Conservation (phyloP, 1,140 invertebrate species). For the Aphelenchoides besseyi region DNA sequence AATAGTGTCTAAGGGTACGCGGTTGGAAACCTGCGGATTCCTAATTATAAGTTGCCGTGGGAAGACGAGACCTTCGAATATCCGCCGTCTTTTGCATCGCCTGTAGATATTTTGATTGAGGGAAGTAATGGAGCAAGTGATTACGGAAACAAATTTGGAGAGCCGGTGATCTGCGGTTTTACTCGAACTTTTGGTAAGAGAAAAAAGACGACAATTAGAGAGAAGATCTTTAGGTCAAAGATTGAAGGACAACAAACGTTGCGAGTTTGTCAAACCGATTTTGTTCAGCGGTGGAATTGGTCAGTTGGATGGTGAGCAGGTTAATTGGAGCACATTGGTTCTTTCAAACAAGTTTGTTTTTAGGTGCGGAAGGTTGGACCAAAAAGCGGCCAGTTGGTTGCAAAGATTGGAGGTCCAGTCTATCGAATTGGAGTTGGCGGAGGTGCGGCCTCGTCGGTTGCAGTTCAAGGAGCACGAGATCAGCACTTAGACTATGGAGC, state of each 20-base stretch:
- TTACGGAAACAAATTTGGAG: conserved; percentile 97
- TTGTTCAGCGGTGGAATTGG: conserved; percentile 97
- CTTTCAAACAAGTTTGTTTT: background rate
- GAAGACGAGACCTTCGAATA: conserved; percentile 75
- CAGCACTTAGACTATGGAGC: conserved; percentile 86
- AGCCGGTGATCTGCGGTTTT: conserved; percentile 87
- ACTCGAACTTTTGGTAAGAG: conserved; percentile 83
- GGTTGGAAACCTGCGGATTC: conserved; percentile 84
- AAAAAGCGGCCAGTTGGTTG: conserved; percentile 67
- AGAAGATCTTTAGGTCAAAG: conserved; percentile 11
- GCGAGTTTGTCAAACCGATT: conserved; percentile 95
- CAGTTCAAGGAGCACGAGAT: conserved; percentile 74
- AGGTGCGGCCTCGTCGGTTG: conserved; percentile 89
- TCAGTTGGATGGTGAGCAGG: conserved; percentile 71
- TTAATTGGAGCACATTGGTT: background rate
- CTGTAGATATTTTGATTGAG: conserved; percentile 79
- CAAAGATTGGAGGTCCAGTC: conserved; percentile 91
- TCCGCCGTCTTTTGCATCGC: conserved; percentile 82
- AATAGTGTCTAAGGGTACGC: conserved; percentile 71
- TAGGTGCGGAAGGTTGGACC: conserved; percentile 32
- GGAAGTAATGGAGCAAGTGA: conserved; percentile 96
- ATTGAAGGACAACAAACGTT: conserved; percentile 67
- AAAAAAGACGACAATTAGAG: no score
- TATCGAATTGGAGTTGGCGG: conserved; percentile 95
- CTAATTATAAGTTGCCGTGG: conserved; percentile 81